These are phyloP conservation scores for Heliconius congener DNA, from an alignment of 1,140 invertebrate species.

Conservation along the genomic window DNA sequence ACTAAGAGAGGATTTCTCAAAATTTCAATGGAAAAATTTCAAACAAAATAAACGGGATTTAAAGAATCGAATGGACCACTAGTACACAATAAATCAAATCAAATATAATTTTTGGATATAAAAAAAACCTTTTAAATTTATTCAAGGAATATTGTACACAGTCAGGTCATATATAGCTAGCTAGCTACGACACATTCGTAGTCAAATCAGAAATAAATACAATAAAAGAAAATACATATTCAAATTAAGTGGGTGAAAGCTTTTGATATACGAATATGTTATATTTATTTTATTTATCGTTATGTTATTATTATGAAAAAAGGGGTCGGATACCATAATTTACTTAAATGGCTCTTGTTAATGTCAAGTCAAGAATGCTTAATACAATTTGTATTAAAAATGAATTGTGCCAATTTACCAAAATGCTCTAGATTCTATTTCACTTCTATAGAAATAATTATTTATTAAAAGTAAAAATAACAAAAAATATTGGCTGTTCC, in stretches of 20 bases:
- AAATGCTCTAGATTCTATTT: too few species aligned
- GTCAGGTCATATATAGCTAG: not conserved
- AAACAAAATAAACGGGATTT: too few species aligned
- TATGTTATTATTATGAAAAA: not conserved
- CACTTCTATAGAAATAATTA: not conserved
- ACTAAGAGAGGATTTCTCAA: too few species aligned
- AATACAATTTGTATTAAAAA: not conserved
- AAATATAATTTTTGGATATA: not conserved
- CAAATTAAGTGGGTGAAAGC: not conserved
- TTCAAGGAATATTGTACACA: not conserved
- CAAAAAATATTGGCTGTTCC: not conserved
- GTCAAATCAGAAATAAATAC: not conserved
- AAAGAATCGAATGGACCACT: too few species aligned
- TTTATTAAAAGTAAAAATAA: not conserved
- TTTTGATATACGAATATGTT: not conserved
- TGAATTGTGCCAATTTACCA: too few species aligned
- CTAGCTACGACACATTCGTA: not conserved
- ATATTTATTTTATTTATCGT: not conserved
- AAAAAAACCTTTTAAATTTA: not conserved
- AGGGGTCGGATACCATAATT: not conserved
- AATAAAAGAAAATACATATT: not conserved
- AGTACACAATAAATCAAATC: too few species aligned
- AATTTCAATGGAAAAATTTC: too few species aligned
- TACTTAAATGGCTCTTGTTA: not conserved
- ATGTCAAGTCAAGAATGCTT: not conserved